Base-by-base conservation (phyloP, 2,113 vertebrate species). In the Tinamus guttatus region DNA sequence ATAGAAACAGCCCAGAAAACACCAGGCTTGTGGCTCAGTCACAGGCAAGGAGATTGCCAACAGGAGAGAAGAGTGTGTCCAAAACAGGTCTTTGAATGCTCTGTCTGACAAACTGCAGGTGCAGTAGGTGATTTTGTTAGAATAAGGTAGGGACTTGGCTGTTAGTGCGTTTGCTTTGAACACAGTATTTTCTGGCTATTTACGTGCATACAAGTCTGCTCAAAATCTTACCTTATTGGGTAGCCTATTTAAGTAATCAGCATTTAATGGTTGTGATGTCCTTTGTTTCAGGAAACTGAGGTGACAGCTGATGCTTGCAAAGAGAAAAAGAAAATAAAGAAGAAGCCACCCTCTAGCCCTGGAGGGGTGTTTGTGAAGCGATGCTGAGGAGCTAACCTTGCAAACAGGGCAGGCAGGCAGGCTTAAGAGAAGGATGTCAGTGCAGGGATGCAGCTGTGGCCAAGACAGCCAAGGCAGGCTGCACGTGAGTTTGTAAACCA, bases 291-390 rank as follows among this genome's bases (percentile, higher is more conserved):
- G 98, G 97, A 95, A 82, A 82, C 92, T 15, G 67, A 96, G 64
- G 78, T 69, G 68, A 65, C 38, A 16, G 59, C 91, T 65, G 90
- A 91, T 9, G 24, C 87, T 59, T 94, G 86, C 75, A 97, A 96
- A 91, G 96, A 97, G 52, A 98, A 97, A 59, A 98, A 68, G 45
- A 95, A 60, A 94, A 32, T 80, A 21, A 98, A 96, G 94, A 93
- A 98, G 78, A 97, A 96, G 67, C 47, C 91, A 32, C 25, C 41
- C 32, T 65, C 82, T 34, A 87, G 77, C 84, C 89, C 95, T 24
- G 96, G 96, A 22, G 95, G 98, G 7, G 51, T 94, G 64, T 97
- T 98, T 92, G 95, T 97, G 73, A 97, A 86, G 81, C 92, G 91
- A 64, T 93, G 70, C 82, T 96, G 93, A 98, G 45, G 74, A 59